These are phyloP conservation scores for Drosophila sturtevanti DNA, from an alignment of 1,140 invertebrate genomes.

Conservation along the genomic window DNA sequence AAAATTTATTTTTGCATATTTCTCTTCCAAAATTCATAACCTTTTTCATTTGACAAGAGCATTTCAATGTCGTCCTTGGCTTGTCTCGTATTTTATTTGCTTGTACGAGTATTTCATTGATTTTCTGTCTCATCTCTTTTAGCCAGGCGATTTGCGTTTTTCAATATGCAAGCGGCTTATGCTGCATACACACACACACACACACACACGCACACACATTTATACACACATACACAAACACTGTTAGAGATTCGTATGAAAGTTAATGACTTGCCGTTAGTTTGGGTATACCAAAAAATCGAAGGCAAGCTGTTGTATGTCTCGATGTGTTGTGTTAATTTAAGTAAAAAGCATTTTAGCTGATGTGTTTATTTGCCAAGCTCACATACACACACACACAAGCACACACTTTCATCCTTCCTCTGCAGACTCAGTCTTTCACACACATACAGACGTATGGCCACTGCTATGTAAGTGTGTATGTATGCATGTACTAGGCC, in stretches of 20 bases:
- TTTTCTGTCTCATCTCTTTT: conserved; percentile 41
- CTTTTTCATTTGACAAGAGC: conserved; percentile 32
- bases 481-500: conserved; percentile 1
- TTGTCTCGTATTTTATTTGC: conserved; percentile 22
- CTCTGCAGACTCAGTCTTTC: background rate
- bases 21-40: too few species aligned
- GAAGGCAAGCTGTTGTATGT: conserved; percentile 57
- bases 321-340: conserved; percentile 62
- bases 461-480: too few species aligned
- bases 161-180: conserved; percentile 22
- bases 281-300: conserved; percentile 50
- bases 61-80: conserved; percentile 36
- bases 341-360: conserved; percentile 79
- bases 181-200: conserved; percentile 27
- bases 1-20: too few species aligned
- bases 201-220: conserved; percentile 9
- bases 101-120: conserved; percentile 49
- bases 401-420: conserved; percentile 12
- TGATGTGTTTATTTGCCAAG: conserved; percentile 80
- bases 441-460: conserved; percentile 26
- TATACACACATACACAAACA: conserved; percentile 16
- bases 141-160: conserved; percentile 29
- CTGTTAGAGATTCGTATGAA: conserved; percentile 25
- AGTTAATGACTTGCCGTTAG: conserved; percentile 69
- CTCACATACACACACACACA: conserved; percentile 12